Conservation (phyloP, 2,113 vertebrate species). For the Megaceryle torquata region DNA sequence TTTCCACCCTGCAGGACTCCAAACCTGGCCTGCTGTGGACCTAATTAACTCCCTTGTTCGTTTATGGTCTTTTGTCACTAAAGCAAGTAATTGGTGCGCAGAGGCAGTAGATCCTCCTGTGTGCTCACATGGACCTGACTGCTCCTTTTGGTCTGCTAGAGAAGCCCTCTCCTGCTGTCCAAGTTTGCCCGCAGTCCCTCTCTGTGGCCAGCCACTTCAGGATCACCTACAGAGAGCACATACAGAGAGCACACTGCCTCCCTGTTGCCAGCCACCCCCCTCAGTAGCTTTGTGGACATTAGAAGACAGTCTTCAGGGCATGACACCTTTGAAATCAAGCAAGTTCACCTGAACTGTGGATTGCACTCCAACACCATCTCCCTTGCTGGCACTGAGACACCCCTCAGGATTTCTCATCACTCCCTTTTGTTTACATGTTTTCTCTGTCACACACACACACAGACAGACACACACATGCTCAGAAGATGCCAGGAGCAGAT, state of each 20-base stretch:
- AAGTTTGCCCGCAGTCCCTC: background rate
- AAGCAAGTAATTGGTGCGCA: background rate
- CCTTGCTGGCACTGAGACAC: background rate
- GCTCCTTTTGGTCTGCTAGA: background rate
- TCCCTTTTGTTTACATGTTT: background rate
- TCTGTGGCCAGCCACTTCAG: background rate
- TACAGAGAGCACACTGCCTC: background rate
- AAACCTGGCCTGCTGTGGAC: background rate
- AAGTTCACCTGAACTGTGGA: background rate
- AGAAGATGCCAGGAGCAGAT: background rate
- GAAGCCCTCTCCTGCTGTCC: background rate
- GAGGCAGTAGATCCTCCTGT: background rate
- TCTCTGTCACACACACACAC: background rate
- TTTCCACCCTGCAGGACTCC: slow-evolving; percentile 15
- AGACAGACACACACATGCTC: accelerated
- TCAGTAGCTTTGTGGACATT: background rate
- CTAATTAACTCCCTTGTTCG: slow-evolving; percentile 57
- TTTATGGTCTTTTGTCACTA: slow-evolving; percentile 48
- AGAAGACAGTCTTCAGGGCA: background rate
- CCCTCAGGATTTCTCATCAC: background rate
- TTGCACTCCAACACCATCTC: background rate
- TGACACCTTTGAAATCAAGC: background rate
- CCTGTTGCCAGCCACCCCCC: background rate
- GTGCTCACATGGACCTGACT: background rate
- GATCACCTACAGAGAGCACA: background rate